phyloP scores from a whole-genome alignment of 1,140 invertebrate species.

The Neodiprion virginianus region DNA sequence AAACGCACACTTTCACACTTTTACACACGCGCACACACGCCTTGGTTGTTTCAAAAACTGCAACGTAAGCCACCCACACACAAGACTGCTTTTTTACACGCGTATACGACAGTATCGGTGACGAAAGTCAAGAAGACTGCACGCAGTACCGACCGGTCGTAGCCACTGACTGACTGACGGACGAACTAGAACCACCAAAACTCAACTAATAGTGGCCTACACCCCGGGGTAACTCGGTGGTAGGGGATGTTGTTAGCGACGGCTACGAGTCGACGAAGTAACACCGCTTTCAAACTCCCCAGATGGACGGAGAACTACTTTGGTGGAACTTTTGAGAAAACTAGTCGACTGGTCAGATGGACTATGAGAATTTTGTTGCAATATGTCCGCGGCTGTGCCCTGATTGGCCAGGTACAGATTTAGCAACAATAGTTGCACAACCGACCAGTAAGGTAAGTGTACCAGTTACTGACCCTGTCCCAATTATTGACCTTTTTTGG shows the following conservation, averaged over 20 bases:
- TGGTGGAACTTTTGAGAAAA: too few relatives aligned
- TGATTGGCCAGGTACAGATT: too few relatives aligned
- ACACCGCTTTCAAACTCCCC: too few relatives aligned
- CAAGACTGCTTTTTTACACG: background rate
- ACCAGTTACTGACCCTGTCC: too few relatives aligned
- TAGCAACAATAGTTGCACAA: too few relatives aligned
- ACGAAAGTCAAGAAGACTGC: background rate
- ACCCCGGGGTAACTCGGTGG: constrained; percentile 6
- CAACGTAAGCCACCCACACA: background rate
- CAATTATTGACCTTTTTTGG: too few relatives aligned
- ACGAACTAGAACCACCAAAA: constrained; percentile 8
- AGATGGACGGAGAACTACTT: too few relatives aligned
- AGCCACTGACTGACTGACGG: constrained; percentile 3
- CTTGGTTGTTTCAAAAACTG: too few relatives aligned
- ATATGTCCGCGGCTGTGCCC: too few relatives aligned
- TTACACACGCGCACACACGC: background rate
- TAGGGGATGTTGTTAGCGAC: background rate
- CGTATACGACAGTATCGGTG: background rate
- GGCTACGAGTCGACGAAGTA: background rate
- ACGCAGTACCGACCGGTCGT: background rate
- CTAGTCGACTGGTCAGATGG: too few relatives aligned
- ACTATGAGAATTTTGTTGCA: too few relatives aligned
- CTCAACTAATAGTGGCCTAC: constrained; percentile 18
- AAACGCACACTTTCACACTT: constrained; percentile 17
- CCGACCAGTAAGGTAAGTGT: too few relatives aligned